Conservation (phyloP, 1,140 invertebrate genomes). For the Zaprionus lachaisei region DNA sequence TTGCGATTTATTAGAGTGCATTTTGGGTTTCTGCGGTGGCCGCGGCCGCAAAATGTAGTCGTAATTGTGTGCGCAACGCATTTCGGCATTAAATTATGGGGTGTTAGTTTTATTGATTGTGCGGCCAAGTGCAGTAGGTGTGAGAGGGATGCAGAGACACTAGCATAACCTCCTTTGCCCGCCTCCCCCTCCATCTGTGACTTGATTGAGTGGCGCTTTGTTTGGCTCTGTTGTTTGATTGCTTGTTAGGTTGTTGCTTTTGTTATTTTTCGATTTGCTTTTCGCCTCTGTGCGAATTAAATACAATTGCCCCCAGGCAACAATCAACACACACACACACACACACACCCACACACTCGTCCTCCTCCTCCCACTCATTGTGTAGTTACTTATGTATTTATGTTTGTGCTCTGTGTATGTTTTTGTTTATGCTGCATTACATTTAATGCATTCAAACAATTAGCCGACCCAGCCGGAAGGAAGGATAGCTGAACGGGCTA, state of each 20-base stretch:
- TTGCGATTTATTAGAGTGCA: slow-evolving; percentile 82
- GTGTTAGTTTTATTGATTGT: slow-evolving; percentile 81
- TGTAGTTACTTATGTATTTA: slow-evolving; percentile 48
- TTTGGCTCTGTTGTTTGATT: slow-evolving; percentile 51
- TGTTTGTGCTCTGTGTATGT: not conserved
- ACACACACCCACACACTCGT: not conserved
- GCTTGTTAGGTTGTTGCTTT: slow-evolving; percentile 64
- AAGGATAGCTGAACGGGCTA: slow-evolving; percentile 21
- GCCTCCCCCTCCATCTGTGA: not conserved
- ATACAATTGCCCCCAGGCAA: slow-evolving; percentile 59
- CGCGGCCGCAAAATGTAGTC: slow-evolving; percentile 70
- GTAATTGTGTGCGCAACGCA: slow-evolving; percentile 70
- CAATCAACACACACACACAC: slow-evolving; percentile 14
- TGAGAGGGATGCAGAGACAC: not conserved
- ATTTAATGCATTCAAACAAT: slow-evolving; percentile 74
- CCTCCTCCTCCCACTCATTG: not conserved
- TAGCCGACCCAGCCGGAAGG: slow-evolving; percentile 51
- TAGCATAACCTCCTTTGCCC: not conserved
- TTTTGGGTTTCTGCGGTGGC: slow-evolving; percentile 63
- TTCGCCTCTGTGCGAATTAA: slow-evolving; percentile 61
- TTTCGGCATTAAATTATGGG: slow-evolving; percentile 80
- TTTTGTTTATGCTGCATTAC: slow-evolving; percentile 63
- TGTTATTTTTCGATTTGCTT: slow-evolving; percentile 71
- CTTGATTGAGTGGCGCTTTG: slow-evolving; percentile 41
- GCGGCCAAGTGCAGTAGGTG: not conserved